A percentile compares a stretch with the other conserved stretches of the same genome.
These are phyloP conservation scores for Entomobrya proxima DNA, from an alignment of 2,888 invertebrate species.

Conservation along the genomic window DNA sequence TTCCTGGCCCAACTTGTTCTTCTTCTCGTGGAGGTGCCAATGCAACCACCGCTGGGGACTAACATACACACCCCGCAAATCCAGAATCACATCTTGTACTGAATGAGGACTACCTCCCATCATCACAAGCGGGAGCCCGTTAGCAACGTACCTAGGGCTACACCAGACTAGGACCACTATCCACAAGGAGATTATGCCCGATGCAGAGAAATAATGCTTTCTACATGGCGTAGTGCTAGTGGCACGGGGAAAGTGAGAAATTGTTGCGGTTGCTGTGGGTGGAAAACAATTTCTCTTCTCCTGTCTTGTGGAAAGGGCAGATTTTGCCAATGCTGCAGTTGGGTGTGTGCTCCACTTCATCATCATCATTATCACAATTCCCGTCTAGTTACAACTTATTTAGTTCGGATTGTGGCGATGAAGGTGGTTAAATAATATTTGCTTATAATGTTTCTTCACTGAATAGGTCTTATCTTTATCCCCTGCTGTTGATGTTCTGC, in stretches of 20 bases:
- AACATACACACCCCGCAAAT: not conserved
- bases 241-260: not conserved
- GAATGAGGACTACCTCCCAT: not conserved
- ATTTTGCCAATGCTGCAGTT: not conserved
- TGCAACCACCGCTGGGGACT: not conserved
- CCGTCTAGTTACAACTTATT: not conserved
- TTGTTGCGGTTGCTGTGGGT: not conserved
- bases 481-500: not conserved
- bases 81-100: not conserved
- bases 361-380: not conserved
- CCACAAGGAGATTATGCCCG: not conserved
- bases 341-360: not conserved
- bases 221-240: not conserved
- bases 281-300: not conserved
- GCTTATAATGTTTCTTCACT: constrained; percentile 16
- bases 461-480: not conserved
- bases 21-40: not conserved
- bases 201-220: not conserved
- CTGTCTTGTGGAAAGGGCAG: not conserved
- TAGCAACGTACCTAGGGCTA: not conserved
- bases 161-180: not conserved
- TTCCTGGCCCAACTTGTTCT: not conserved
- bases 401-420: not conserved
- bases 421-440: not conserved
- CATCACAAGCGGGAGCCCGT: constrained; percentile 11